Evolutionary conservation across 2,888 invertebrate genomes (phyloP), one percentile per base, ranked within the genome.

Genomic region (Onthophagus sagittarius): DNA sequence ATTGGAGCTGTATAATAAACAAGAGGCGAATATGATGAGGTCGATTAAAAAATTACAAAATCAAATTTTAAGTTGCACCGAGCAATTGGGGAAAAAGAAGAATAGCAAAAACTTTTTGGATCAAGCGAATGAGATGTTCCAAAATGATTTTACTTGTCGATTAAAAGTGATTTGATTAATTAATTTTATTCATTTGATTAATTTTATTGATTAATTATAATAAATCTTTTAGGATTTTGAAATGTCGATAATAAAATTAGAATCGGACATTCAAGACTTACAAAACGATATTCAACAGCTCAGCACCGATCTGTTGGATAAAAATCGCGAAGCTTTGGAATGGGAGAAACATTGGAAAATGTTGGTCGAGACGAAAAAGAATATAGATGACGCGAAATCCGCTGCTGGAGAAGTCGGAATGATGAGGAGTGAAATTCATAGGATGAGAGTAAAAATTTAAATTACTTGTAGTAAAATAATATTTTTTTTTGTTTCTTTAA

Each of bases 331-430:
- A 82, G 89, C 91, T 6, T 86, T 94, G 32, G 90, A 92, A 33
- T 95, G 95, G 95, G 93, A 95, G 82, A 91, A 93, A 77, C 94
- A 94, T 86, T 90, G 92, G 74, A 85, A 92, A 78, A 83, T 94
- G 79, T 91, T 93, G 0, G 89, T 90, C 15, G 94, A 95, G 81
- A 88, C 93, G 0, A 90, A 92, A 79, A 89, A 89, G 78, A 90
- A 88, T 80, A 89, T 93, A 70, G 89, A 90, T 72, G 87, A 89
- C 53, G 93, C 93, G 73, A 88, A 89, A 73, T 88, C 89, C 0
- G 85, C 88, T 1, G 89, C 87, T 4, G 93, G 94, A 1, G 94
- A 94, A 83, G 88, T 94, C 15, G 91, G 90, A 0, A 88, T 88
- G 39, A 94, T 95, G 94, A 92, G 89, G 81, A 88, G 87, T 62